Evolutionary conservation across 2,113 vertebrate species (phyloP), one percentile per base, ranked within the genome.

Genomic region (Corvus cornix): DNA sequence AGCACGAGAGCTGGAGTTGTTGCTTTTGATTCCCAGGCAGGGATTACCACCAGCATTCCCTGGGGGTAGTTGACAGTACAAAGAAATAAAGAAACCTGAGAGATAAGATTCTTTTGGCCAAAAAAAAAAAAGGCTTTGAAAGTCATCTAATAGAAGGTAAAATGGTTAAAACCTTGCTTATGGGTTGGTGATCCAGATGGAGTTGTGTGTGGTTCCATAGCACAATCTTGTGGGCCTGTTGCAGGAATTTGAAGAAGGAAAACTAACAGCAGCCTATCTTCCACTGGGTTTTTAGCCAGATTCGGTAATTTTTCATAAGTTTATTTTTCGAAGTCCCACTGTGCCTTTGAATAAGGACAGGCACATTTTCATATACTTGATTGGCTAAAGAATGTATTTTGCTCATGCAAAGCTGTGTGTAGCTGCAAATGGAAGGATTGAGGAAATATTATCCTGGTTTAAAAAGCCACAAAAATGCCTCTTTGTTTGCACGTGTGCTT

Each of bases 341-440:
- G 64, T 90, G 70, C 80, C 72, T 92, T 76, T 79, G 87, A 90
- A 72, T 89, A 86, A 88, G 74, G 39, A 84, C 76, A 82, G 55
- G 76, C 90, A 73, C 48, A 6, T 92, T 76, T 95, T 84, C 96
- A 79, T 58, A 59, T 68, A 78, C 74, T 96, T 93, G 95, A 92
- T 84, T 94, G 93, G 94, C 87, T 87, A 89, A 93, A 96, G 79
- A 95, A 81, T 84, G 21, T 85, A 60, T 94, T 97, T 97, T 84
- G 43, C 83, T 91, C 46, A n/a, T 76, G 87, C 73, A 90, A 89
- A 85, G 46, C 78, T 85, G 41, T 73, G 31, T 67, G 85, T 92
- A 89, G 41, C 60, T 96, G 73, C 80, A 52, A 96, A 85, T 93
- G 94, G 95, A 96, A 87, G 85, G 85, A 90, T 13, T 89, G 84